phyloP scores from a whole-genome alignment of 1,140 invertebrate species.

The Pentalonia nigronervosa region DNA sequence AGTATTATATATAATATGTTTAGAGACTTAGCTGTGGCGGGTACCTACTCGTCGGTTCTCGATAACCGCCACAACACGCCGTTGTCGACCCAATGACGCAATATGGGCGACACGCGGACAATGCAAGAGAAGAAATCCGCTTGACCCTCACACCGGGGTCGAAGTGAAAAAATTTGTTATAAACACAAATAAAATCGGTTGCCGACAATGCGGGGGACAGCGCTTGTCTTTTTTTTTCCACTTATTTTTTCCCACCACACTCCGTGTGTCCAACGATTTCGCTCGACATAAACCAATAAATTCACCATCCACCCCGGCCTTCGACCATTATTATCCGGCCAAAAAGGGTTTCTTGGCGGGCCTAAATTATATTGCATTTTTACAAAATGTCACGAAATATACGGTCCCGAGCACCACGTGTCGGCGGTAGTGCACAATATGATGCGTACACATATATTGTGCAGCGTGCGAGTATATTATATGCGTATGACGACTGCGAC shows the following conservation, averaged over 20 bases:
- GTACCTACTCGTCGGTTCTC: not conserved
- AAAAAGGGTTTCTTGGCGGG: conserved; percentile 45
- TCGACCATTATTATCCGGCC: conserved; percentile 17
- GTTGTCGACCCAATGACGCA: conserved; percentile 20
- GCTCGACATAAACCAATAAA: conserved; percentile 54
- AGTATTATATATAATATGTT: not conserved
- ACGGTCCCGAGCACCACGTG: conserved; percentile 24
- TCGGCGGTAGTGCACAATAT: not conserved
- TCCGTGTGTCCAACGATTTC: conserved; percentile 45
- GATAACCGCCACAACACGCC: not conserved
- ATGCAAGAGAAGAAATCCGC: not conserved
- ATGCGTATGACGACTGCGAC: not conserved
- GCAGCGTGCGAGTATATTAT: not conserved
- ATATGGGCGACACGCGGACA: conserved; percentile 6
- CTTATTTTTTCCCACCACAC: conserved; percentile 1
- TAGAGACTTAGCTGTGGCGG: not conserved
- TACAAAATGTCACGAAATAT: conserved; percentile 49
- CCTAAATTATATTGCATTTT: conserved; percentile 30
- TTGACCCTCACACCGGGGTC: conserved; percentile 34
- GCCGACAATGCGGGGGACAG: conserved; percentile 21
- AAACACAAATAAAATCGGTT: conserved; percentile 47
- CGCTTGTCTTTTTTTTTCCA: not conserved
- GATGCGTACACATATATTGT: not conserved
- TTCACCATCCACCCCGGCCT: conserved; percentile 19
- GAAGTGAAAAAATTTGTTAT: conserved; percentile 41